Evolutionary conservation across 1,140 invertebrate genomes (phyloP), one percentile per base, ranked within the genome.

Genomic region (Drosophila orena): DNA sequence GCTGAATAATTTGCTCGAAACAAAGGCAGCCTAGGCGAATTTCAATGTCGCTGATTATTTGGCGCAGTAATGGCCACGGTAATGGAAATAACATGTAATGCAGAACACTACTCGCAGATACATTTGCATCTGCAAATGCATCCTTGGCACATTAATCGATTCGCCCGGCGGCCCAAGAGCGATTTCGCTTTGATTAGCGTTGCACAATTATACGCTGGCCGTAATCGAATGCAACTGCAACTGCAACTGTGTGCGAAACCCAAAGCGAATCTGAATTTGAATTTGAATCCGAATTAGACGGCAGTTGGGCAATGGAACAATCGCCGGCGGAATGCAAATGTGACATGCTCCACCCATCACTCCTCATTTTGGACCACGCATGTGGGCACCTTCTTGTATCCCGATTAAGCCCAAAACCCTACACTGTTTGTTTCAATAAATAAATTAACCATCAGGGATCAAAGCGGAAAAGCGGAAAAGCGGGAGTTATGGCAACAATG

Each of bases 101-200:
- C 49, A 17, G 27, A 10, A 14, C 27, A 37, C 20, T 43, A 35
- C 44, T 30, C 52, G 46, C 43, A 61, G 69, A 43, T 27, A 42
- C 70, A 57, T 74, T 44, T 72, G 66, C 11, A 58, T 52, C 34
- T 52, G 47, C n/a, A 30, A 43, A 53, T 37, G 42, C 17, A 35
- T 65, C 46, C 65, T 70, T 71, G 68, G 65, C 65, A 70, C 55
- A 65, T 70, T 71, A 71, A 71, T 71, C 68, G 66, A 71, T 71
- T 57, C 35, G 65, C 65, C 68, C 65, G 34, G n/a, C 34, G 65
- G 68, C 27, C 66, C 17, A 30, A 38, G 65, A 53, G 52, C 68
- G 65, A 71, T 71, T 70, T 42, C 52, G 52, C 68, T 71, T 70
- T 71, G 68, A 71, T 71, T 71, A 70, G 68, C 64, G 43, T 71